phyloP scores from a whole-genome alignment of 2,888 invertebrate species.

The Sipha maydis region DNA sequence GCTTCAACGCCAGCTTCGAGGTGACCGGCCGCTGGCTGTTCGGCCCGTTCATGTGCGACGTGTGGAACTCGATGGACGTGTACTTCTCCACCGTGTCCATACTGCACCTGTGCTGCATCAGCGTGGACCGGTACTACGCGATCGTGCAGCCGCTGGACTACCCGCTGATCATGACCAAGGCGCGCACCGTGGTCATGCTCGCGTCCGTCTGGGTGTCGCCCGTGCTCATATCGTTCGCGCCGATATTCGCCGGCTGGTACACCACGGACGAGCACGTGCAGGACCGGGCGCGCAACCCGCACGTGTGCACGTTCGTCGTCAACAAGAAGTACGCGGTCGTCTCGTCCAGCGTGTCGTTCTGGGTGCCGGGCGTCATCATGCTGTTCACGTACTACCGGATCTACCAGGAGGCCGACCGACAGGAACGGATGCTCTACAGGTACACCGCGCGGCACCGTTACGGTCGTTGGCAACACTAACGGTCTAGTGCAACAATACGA shows the following conservation, averaged over 20 bases:
- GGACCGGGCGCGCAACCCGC: slow-evolving; percentile 67
- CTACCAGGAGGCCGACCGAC: slow-evolving; percentile 84
- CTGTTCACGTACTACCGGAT: slow-evolving; percentile 91
- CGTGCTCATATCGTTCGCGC: slow-evolving; percentile 90
- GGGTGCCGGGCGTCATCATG: slow-evolving; percentile 94
- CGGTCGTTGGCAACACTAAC: no score
- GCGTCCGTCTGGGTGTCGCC: slow-evolving; percentile 93
- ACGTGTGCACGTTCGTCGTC: slow-evolving; percentile 81
- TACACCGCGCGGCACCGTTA: slow-evolving; percentile 66
- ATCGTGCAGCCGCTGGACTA: slow-evolving; percentile 94
- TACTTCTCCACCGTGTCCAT: slow-evolving; percentile 94
- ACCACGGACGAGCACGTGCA: slow-evolving; percentile 83
- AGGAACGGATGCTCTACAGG: slow-evolving; percentile 86
- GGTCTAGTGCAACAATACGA: no score
- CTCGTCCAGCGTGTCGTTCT: slow-evolving; percentile 91
- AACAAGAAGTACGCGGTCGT: slow-evolving; percentile 88
- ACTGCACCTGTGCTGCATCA: slow-evolving; percentile 92
- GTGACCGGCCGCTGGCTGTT: slow-evolving; percentile 88
- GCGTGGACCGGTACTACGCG: slow-evolving; percentile 86
- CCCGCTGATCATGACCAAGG: slow-evolving; percentile 90
- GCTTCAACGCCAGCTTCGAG: slow-evolving; percentile 90
- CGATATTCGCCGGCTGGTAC: slow-evolving; percentile 95
- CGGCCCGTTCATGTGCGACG: slow-evolving; percentile 91
- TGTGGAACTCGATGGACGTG: slow-evolving; percentile 96
- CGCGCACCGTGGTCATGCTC: slow-evolving; percentile 81